A percentile compares a stretch with the other conserved stretches of the same genome.
These are phyloP conservation scores for Aulostomus chinensis DNA, from an alignment of 2,797 vertebrate species.

Conservation along the genomic window DNA sequence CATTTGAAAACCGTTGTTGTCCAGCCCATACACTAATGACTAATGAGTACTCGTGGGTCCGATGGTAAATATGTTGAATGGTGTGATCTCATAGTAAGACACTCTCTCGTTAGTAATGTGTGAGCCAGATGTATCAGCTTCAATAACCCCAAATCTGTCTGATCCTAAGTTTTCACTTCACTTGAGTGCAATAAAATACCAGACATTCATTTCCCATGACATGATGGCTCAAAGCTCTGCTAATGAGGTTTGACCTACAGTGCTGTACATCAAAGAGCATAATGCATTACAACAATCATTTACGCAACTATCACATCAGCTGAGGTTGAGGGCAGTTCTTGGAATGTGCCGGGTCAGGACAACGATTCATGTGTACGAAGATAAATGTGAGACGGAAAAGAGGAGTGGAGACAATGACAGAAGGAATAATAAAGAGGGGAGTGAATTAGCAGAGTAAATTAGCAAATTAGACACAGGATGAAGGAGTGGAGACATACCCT, in stretches of 20 bases:
- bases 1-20: too few relatives aligned
- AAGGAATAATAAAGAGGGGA: conserved; percentile 1
- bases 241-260: conserved; percentile 60
- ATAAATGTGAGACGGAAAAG: conserved; percentile 35
- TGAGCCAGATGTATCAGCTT: conserved; percentile 6
- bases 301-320: conserved; percentile 55
- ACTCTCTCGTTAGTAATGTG: neutral
- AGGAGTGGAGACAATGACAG: conserved; percentile 36
- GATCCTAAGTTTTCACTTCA: too few relatives aligned
- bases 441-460: conserved; percentile 10
- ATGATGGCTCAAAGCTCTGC: conserved; percentile 46
- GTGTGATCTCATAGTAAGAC: too few relatives aligned
- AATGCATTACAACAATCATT: conserved; percentile 64
- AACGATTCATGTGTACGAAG: conserved; percentile 54
- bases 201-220: conserved; percentile 42
- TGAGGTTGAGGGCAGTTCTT: conserved; percentile 46
- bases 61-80: too few relatives aligned
- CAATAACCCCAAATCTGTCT: conserved; percentile 16
- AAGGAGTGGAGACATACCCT: conserved; percentile 78
- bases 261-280: conserved; percentile 63
- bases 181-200: conserved; percentile 34
- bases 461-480: conserved; percentile 10
- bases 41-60: too few relatives aligned
- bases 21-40: too few relatives aligned
- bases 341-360: conserved; percentile 52